These are phyloP conservation scores for Asobara japonica DNA, from an alignment of 1,140 invertebrate species.

Conservation along the genomic window DNA sequence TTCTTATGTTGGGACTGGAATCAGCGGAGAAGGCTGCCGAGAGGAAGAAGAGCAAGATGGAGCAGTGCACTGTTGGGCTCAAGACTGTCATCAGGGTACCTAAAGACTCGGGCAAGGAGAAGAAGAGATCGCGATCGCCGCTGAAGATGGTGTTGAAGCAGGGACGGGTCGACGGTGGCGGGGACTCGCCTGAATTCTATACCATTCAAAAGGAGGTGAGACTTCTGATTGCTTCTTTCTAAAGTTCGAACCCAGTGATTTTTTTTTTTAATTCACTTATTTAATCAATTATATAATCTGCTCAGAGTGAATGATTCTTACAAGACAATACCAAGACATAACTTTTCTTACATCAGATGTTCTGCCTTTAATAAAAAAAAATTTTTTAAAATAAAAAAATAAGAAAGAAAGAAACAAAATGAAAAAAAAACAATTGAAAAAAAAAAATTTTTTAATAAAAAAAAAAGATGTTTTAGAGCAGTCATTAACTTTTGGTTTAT, in stretches of 20 bases:
- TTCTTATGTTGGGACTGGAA: constrained; percentile 61
- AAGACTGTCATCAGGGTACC: constrained; percentile 83
- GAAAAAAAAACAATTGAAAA: too few relatives aligned
- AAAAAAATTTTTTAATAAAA: not conserved
- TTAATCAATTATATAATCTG: too few relatives aligned
- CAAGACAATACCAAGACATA: too few relatives aligned
- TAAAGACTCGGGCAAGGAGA: constrained; percentile 64
- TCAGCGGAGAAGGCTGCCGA: constrained; percentile 61
- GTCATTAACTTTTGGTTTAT: constrained; percentile 40
- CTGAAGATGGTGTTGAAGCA: constrained; percentile 85
- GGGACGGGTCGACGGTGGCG: constrained; percentile 71
- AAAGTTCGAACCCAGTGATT: too few relatives aligned
- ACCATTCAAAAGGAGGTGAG: constrained; percentile 81
- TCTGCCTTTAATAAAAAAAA: too few relatives aligned
- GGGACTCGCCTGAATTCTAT: constrained; percentile 73
- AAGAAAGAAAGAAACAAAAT: too few relatives aligned
- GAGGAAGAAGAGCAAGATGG: constrained; percentile 54
- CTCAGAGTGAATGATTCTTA: too few relatives aligned
- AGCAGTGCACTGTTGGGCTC: constrained; percentile 76
- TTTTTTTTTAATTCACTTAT: constrained; percentile 26
- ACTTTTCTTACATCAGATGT: too few relatives aligned
- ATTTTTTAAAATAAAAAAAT: too few relatives aligned
- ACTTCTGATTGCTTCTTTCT: too few relatives aligned
- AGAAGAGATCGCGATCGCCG: constrained; percentile 73
- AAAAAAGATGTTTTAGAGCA: constrained; percentile 22